Evolutionary conservation across 2,888 invertebrate genomes (phyloP), one percentile per base, ranked within the genome.

Genomic region (Eupithecia subumbrata): DNA sequence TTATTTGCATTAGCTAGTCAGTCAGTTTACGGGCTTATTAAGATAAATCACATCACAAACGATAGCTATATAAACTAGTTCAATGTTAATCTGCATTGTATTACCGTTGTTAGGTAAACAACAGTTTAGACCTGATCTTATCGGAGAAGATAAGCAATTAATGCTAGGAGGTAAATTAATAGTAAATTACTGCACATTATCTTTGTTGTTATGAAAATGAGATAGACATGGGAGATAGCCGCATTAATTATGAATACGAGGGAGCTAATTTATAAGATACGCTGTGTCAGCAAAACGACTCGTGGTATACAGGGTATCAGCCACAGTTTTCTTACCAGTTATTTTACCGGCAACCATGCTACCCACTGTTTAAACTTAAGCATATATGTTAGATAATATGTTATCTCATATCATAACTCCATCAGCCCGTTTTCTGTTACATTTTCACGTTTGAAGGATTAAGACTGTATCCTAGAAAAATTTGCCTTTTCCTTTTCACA

Each of bases 71-170:
- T 43, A 16, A 68, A 68, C 68, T 25, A 48, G 48, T 66, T 72
- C 2, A 22, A 34, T 66, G 18, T 48, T 72, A 77, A 77, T 77
- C 63, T 72, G 67, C 72, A 72, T 74, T 72, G 48, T 64, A 72
- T 69, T 74, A 66, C 18, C 69, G 37, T 69, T 71, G 45, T 63
- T 56, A 56, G 30, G 37, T 69, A 52, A 43, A 64, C 74, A 56
- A 66, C 45, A 56, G 72, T 67, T 69, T 72, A 74, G 74, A 37
- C 60, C 45, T 16, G 69, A 76, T 76, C 67, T 74, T 78, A 71
- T 75, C 72, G 72, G 12, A 22, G 34, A 60, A 40, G 75, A 71
- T 75, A 73, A 73, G 72, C 64, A 69, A 64, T 45, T 70, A 25
- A 64, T 30, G 16, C 37, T 14, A 12, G 68, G 18, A 30, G 12